A percentile compares a stretch with the other conserved stretches of the same genome.
Conservation (phyloP, 2,888 invertebrate species). For the Belgica antarctica region DNA sequence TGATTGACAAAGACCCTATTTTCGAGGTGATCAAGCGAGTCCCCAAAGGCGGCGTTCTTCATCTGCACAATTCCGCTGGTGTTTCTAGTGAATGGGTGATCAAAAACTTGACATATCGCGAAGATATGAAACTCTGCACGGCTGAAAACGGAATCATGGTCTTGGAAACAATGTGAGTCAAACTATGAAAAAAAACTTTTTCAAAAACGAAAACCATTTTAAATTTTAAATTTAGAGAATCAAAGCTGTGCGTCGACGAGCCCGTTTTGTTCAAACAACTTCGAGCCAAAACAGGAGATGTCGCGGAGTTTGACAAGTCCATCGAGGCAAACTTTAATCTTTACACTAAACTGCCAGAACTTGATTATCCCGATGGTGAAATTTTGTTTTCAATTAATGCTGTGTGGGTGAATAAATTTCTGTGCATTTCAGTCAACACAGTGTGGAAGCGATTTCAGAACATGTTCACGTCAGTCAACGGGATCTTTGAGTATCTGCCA, state of each 20-base stretch:
- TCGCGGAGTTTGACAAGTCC: constrained; percentile 57
- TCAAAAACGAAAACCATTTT: constrained; percentile 11
- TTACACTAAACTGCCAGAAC: constrained; percentile 57
- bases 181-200: background rate
- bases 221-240: background rate
- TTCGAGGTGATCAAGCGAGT: constrained; percentile 61
- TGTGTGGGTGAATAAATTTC: no score
- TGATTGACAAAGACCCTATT: constrained; percentile 60
- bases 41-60: constrained; percentile 63
- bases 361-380: constrained; percentile 50
- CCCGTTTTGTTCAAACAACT: background rate
- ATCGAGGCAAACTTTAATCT: constrained; percentile 61
- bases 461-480: constrained; percentile 56
- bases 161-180: constrained; percentile 45
- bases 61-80: constrained; percentile 60
- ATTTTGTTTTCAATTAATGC: no score
- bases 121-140: constrained; percentile 54
- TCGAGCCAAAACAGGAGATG: constrained; percentile 56
- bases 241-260: constrained; percentile 24
- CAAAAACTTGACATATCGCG: constrained; percentile 57
- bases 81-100: constrained; percentile 58
- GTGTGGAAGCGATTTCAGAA: constrained; percentile 59
- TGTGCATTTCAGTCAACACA: constrained; percentile 15
- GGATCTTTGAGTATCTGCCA: constrained; percentile 59
- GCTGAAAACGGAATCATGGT: constrained; percentile 48